Percentiles rank a stretch among this genome's conserved stretches.
Conservation (phyloP, 2,797 vertebrate genomes). For the Parauchenoglanis ngamensis region DNA sequence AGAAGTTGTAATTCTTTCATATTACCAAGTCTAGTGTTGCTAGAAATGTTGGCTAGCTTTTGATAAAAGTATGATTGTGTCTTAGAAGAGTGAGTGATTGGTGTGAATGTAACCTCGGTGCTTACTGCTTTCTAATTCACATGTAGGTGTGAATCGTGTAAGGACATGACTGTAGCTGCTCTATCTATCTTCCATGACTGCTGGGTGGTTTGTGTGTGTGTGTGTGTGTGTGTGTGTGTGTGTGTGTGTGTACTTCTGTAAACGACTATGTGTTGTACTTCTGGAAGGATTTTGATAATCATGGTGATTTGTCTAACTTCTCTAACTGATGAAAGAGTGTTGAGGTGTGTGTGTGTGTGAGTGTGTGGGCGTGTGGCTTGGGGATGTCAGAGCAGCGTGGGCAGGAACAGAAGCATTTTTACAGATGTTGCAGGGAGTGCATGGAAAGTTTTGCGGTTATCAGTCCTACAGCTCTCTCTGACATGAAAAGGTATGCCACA, state of each 20-base stretch:
- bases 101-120: neutral
- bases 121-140: neutral
- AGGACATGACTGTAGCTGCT: neutral
- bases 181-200: neutral
- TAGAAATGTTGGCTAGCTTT: neutral
- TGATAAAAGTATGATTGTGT: neutral
- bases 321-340: slow-evolving; percentile 16
- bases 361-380: slow-evolving; percentile 37
- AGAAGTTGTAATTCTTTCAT: neutral
- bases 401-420: slow-evolving; percentile 76
- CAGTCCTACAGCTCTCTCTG: slow-evolving; percentile 69
- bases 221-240: slow-evolving; percentile 5
- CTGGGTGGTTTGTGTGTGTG: slow-evolving; percentile 2
- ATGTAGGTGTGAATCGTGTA: slow-evolving; percentile 12
- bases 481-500: slow-evolving; percentile 73
- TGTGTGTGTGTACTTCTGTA: slow-evolving; percentile 13
- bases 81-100: neutral
- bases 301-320: slow-evolving; percentile 16
- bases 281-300: slow-evolving; percentile 29
- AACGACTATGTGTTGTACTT: slow-evolving; percentile 42
- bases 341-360: slow-evolving; percentile 38
- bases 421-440: slow-evolving; percentile 77
- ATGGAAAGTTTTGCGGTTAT: slow-evolving; percentile 86
- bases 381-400: slow-evolving; percentile 63
- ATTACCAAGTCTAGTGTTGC: neutral